Percentiles rank a stretch among this genome's conserved stretches.
Evolutionary conservation across 2,888 invertebrate genomes (phyloP).

Genomic region (Lepidochitona cinerea): DNA sequence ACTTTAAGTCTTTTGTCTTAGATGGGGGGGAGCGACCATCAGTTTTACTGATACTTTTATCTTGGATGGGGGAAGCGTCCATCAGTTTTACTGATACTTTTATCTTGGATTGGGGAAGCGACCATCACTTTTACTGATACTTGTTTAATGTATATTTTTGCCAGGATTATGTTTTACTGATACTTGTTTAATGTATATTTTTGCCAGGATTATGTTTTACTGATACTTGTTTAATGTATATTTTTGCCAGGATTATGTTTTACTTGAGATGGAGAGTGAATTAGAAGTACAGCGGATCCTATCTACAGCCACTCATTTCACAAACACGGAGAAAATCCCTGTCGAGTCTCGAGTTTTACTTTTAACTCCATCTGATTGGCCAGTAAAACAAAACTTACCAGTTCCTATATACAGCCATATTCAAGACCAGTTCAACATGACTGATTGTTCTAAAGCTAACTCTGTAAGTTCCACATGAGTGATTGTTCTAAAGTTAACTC

Average conservation of each 20-base stretch:
- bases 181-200: too few species aligned
- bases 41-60: too few species aligned
- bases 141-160: too few species aligned
- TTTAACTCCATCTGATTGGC: neutral
- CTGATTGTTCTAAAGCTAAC: neutral
- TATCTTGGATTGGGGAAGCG: too few species aligned
- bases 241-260: conserved; percentile 11
- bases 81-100: too few species aligned
- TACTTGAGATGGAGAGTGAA: conserved; percentile 2
- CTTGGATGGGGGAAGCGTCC: too few species aligned
- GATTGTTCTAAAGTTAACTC: neutral
- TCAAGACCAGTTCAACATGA: neutral
- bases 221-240: too few species aligned
- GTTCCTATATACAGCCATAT: neutral
- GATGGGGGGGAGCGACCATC: too few species aligned
- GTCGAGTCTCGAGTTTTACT: neutral
- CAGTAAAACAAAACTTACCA: neutral
- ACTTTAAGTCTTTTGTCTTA: too few species aligned
- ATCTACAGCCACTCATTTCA: conserved; percentile 1
- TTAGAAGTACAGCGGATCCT: neutral
- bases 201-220: too few species aligned
- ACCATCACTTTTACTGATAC: too few species aligned
- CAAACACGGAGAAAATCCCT: conserved; percentile 2
- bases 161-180: too few species aligned
- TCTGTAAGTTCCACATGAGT: neutral